Conservation (phyloP, 2,888 invertebrate species). For the Idaea biselata region DNA sequence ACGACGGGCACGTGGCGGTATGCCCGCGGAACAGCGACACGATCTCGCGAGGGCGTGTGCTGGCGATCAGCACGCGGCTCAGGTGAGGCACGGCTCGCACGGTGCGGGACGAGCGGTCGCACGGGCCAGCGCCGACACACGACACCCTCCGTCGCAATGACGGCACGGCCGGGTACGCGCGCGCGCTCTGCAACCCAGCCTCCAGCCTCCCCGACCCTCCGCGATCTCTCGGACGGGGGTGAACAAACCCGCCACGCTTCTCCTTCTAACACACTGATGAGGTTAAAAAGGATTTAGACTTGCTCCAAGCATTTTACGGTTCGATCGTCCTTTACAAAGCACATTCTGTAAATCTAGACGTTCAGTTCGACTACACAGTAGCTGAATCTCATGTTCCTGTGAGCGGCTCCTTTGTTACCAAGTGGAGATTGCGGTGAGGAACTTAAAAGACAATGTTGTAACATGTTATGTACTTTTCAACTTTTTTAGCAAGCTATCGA, state of each 20-base stretch:
- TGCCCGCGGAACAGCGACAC: slow-evolving; percentile 13
- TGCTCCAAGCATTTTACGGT: slow-evolving; percentile 69
- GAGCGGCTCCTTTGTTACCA: neutral
- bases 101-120: slow-evolving; percentile 67
- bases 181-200: slow-evolving; percentile 74
- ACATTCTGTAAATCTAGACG: slow-evolving; percentile 49
- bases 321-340: slow-evolving; percentile 55
- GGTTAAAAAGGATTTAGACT: slow-evolving; percentile 77
- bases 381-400: neutral
- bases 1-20: slow-evolving; percentile 36
- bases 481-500: slow-evolving; percentile 10
- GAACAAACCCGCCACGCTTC: slow-evolving; percentile 77
- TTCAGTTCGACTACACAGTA: slow-evolving; percentile 34
- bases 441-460: slow-evolving; percentile 3
- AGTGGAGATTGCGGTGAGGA: neutral
- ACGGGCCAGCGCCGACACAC: slow-evolving; percentile 76
- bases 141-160: slow-evolving; percentile 79
- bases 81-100: slow-evolving; percentile 43
- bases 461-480: no score
- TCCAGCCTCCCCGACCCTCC: slow-evolving; percentile 67
- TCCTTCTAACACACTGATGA: slow-evolving; percentile 75
- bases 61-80: slow-evolving; percentile 48
- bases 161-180: slow-evolving; percentile 79
- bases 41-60: slow-evolving; percentile 42
- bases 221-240: slow-evolving; percentile 64